A percentile compares a stretch with the other conserved stretches of the same genome.
Evolutionary conservation across 92 coral and sea anemone genomes (phyloP).

Genomic region (Epizoanthus fatuus): DNA sequence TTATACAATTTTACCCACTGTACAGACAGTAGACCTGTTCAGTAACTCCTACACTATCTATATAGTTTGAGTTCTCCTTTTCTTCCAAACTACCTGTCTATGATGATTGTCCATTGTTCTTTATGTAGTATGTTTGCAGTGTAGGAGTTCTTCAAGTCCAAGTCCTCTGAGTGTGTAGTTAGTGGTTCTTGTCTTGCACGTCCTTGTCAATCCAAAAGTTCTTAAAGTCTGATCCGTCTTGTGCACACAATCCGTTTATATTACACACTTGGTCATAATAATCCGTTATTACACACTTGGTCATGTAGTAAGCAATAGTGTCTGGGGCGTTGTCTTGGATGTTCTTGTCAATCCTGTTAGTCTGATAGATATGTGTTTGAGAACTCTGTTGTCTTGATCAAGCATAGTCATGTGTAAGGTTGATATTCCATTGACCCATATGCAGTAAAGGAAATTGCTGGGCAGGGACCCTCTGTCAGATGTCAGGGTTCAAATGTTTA

Average conservation of each 20-base stretch:
- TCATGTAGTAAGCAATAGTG: slow-evolving; percentile 23
- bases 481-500: slow-evolving; percentile 8
- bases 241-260: slow-evolving; percentile 38
- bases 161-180: slow-evolving; percentile 20
- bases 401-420: slow-evolving; percentile 26
- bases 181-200: slow-evolving; percentile 29
- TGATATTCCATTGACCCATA: slow-evolving; percentile 18
- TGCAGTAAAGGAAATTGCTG: slow-evolving; percentile 25
- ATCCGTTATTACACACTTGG: slow-evolving; percentile 35
- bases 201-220: slow-evolving; percentile 36
- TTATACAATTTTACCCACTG: neutral
- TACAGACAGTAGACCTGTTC: neutral
- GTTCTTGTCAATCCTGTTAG: slow-evolving; percentile 41
- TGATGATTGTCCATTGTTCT: neutral
- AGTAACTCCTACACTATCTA: neutral
- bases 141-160: slow-evolving; percentile 35
- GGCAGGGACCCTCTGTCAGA: slow-evolving; percentile 46
- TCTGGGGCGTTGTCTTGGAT: slow-evolving; percentile 15
- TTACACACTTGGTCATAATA: slow-evolving; percentile 24
- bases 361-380: slow-evolving; percentile 20
- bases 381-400: slow-evolving; percentile 42
- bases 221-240: slow-evolving; percentile 21
- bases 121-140: neutral
- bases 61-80: too few species aligned
- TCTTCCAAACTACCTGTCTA: neutral